Conservation (phyloP, 2,113 vertebrate genomes). For the Trinectes maculatus region DNA sequence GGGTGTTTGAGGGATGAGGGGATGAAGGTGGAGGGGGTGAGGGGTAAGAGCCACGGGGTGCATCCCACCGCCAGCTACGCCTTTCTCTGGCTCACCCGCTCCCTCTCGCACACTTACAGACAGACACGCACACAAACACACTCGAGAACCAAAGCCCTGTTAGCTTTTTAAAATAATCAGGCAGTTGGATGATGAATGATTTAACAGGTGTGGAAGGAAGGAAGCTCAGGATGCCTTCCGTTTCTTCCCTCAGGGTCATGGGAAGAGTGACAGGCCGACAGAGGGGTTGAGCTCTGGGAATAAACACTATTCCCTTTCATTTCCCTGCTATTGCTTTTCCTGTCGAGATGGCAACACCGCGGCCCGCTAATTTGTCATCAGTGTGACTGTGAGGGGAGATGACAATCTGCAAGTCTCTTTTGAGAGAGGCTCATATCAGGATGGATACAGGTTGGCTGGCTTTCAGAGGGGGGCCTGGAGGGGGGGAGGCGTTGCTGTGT, state of each 20-base stretch:
- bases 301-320: conserved; percentile 82
- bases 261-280: conserved; percentile 79
- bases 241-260: conserved; percentile 68
- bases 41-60: conserved; percentile 61
- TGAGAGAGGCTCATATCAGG: conserved; percentile 46
- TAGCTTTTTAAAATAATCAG: conserved; percentile 84
- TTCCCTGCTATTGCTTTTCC: conserved; percentile 74
- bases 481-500: conserved; percentile 4
- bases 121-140: conserved; percentile 40
- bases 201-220: conserved; percentile 81
- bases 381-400: conserved; percentile 60
- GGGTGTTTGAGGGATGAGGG: conserved; percentile 28
- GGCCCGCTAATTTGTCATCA: conserved; percentile 70
- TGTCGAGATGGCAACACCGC: conserved; percentile 69
- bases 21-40: conserved; percentile 15
- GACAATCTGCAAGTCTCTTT: conserved; percentile 69
- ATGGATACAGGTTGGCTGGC: conserved; percentile 52
- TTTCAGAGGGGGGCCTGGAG: not conserved
- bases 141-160: conserved; percentile 69
- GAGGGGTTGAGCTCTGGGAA: conserved; percentile 80
- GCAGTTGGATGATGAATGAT: conserved; percentile 85
- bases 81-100: conserved; percentile 50
- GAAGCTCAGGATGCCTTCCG: conserved; percentile 78
- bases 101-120: conserved; percentile 20
- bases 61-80: conserved; percentile 70